phyloP scores from a whole-genome alignment of 2,113 vertebrate genomes.

The Lasiurus cinereus region DNA sequence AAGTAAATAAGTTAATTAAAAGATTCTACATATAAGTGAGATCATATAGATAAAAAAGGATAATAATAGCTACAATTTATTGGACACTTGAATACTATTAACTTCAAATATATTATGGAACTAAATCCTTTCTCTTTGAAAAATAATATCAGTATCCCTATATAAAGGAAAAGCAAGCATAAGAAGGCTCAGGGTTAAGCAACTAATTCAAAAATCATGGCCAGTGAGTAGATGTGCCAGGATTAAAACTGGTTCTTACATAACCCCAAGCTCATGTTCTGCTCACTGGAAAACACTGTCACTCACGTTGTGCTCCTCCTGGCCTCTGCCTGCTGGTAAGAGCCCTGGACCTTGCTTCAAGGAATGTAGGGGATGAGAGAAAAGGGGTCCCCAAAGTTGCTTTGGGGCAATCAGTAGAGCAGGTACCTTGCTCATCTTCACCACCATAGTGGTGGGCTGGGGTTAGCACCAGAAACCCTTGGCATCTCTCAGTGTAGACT shows the following conservation, averaged over 20 bases:
- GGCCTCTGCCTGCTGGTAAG: neutral
- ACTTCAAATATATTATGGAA: neutral
- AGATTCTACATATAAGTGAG: neutral
- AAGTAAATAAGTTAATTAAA: neutral
- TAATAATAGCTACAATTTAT: neutral
- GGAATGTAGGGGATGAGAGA: neutral
- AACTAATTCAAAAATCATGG: constrained; percentile 42
- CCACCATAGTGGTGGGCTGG: neutral
- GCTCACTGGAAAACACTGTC: neutral
- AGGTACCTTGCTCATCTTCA: neutral
- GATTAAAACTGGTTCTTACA: constrained; percentile 32
- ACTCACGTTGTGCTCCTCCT: neutral
- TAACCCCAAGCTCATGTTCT: constrained; percentile 7
- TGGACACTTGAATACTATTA: neutral
- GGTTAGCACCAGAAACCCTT: neutral
- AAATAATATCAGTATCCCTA: neutral
- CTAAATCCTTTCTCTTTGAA: constrained; percentile 17
- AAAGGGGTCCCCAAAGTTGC: neutral
- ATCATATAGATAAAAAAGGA: neutral
- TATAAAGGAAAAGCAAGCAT: constrained; percentile 16
- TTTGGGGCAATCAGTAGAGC: neutral
- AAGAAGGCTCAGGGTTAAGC: neutral
- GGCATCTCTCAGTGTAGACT: neutral
- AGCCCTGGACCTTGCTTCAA: neutral
- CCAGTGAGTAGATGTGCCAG: neutral